Evolutionary conservation across 2,797 vertebrate species (phyloP).

Genomic region (Gobionotothen gibberifrons): DNA sequence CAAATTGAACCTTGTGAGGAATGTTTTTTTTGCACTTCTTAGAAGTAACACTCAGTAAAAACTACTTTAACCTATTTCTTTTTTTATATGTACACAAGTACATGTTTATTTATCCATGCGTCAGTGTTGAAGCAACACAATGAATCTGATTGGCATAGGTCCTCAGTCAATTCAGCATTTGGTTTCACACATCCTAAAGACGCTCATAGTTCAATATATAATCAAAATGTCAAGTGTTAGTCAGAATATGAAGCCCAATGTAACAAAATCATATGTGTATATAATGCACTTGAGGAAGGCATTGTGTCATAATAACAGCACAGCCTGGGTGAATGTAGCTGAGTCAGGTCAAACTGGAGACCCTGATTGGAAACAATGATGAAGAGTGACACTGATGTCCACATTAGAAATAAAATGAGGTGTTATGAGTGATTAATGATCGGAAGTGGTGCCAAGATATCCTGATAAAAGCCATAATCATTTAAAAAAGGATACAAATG

Average conservation of each 20-base stretch:
- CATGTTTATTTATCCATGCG: slow-evolving; percentile 56
- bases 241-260: slow-evolving; percentile 76
- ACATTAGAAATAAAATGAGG: slow-evolving; percentile 36
- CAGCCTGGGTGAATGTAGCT: slow-evolving; percentile 69
- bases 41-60: slow-evolving; percentile 72
- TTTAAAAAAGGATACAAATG: slow-evolving; percentile 27
- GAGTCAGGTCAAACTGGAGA: slow-evolving; percentile 63
- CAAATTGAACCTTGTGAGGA: slow-evolving; percentile 69
- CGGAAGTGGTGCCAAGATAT: slow-evolving; percentile 20
- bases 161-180: slow-evolving; percentile 79
- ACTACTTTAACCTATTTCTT: slow-evolving; percentile 50
- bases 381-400: slow-evolving; percentile 48
- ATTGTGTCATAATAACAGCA: slow-evolving; percentile 65
- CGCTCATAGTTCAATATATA: slow-evolving; percentile 63
- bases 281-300: slow-evolving; percentile 85
- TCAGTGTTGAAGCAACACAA: slow-evolving; percentile 70
- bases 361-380: slow-evolving; percentile 70
- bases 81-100: slow-evolving; percentile 73
- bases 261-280: slow-evolving; percentile 74
- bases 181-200: slow-evolving; percentile 75
- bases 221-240: slow-evolving; percentile 79
- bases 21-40: slow-evolving; percentile 80
- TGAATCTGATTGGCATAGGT: slow-evolving; percentile 78
- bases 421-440: slow-evolving; percentile 48
- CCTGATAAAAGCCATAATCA: slow-evolving; percentile 20